A percentile compares a stretch with the other conserved stretches of the same genome.
Conservation (phyloP, 2,888 invertebrate species). For the Amorpha juglandis region DNA sequence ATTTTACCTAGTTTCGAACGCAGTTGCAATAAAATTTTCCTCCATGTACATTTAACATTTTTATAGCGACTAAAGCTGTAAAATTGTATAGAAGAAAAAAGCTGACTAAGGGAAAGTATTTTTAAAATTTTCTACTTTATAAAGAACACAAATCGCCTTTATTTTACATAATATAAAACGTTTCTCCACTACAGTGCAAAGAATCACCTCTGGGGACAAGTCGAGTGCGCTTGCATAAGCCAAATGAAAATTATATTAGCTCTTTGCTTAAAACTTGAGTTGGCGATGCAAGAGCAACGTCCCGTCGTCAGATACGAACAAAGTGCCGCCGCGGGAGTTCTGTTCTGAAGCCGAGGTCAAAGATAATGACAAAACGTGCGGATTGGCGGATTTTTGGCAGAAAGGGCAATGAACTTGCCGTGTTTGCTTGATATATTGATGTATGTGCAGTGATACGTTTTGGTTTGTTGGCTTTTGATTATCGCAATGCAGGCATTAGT, state of each 20-base stretch:
- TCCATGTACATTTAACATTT: no score
- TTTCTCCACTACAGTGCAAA: background rate
- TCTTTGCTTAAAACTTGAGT: background rate
- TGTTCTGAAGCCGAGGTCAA: slow-evolving; percentile 31
- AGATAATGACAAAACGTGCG: slow-evolving; percentile 27
- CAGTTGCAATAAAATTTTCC: no score
- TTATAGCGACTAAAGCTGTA: no score
- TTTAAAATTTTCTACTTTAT: no score
- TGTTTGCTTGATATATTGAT: background rate
- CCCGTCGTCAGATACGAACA: slow-evolving; percentile 34
- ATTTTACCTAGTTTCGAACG: no score
- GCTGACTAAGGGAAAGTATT: no score
- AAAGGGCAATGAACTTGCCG: background rate
- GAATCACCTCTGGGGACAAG: background rate
- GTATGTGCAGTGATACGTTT: background rate
- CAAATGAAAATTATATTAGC: background rate
- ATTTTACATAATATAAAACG: no score
- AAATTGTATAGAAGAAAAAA: no score
- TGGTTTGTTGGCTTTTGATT: background rate
- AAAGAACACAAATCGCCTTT: no score
- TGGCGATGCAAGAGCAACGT: slow-evolving; percentile 35
- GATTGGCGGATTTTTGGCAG: slow-evolving; percentile 10
- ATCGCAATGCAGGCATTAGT: no score
- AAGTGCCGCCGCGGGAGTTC: slow-evolving; percentile 36
- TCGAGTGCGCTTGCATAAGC: slow-evolving; percentile 2